Evolutionary conservation across 2,797 vertebrate species (phyloP).

Genomic region (Acrossocheilus fasciatus): DNA sequence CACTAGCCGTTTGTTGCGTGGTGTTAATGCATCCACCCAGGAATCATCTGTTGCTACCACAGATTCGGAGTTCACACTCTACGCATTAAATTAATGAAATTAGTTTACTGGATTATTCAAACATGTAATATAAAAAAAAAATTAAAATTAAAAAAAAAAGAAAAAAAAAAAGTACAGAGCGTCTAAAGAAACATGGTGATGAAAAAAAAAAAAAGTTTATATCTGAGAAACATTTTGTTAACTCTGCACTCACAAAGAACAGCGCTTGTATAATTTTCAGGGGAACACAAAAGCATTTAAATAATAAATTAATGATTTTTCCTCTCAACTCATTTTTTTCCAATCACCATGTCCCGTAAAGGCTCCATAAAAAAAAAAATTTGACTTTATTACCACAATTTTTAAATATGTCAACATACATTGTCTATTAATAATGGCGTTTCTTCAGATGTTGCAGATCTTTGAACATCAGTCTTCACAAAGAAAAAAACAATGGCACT

Average conservation of each 20-base stretch:
- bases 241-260: not conserved
- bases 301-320: not conserved
- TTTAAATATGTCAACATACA: slow-evolving; percentile 44
- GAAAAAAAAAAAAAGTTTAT: not conserved
- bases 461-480: slow-evolving; percentile 64
- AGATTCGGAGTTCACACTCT: slow-evolving; percentile 55
- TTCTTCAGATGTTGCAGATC: slow-evolving; percentile 56
- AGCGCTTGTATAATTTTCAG: not conserved
- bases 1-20: slow-evolving; percentile 62
- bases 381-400: not conserved
- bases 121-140: not conserved
- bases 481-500: slow-evolving; percentile 69
- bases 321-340: not conserved
- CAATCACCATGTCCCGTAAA: not conserved
- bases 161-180: not conserved
- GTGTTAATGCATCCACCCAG: slow-evolving; percentile 65
- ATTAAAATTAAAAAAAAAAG: too few relatives aligned
- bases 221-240: not conserved
- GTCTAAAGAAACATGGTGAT: not conserved
- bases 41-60: slow-evolving; percentile 58
- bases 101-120: not conserved
- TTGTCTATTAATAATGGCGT: slow-evolving; percentile 60
- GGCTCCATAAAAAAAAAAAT: not conserved
- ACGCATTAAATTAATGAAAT: not conserved
- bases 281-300: not conserved